A percentile compares a stretch with the other conserved stretches of the same genome.
phyloP scores from a whole-genome alignment of 2,888 invertebrate species.

The Subacronicta megacephala region DNA sequence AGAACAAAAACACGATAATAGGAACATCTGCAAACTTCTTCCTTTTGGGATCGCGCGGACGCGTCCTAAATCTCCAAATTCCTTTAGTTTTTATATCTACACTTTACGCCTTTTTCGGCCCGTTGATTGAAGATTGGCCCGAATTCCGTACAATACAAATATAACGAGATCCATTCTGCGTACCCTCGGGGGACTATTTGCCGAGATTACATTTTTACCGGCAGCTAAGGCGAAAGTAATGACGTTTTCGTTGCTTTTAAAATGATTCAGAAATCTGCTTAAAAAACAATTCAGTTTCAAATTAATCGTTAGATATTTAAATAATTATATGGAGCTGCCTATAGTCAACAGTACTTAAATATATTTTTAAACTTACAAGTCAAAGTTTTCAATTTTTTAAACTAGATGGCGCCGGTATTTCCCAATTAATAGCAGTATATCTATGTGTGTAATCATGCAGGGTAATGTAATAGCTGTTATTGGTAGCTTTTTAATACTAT shows the following conservation, averaged over 20 bases:
- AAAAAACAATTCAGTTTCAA: too few species aligned
- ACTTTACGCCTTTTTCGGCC: conserved; percentile 28
- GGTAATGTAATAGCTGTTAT: too few species aligned
- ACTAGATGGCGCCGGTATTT: too few species aligned
- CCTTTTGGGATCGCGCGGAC: not conserved
- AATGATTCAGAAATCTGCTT: not conserved
- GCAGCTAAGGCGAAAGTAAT: conserved; percentile 60
- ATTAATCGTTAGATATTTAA: too few species aligned
- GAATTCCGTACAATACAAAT: conserved; percentile 37
- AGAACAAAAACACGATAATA: not conserved
- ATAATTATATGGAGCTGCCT: too few species aligned
- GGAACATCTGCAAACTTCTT: not conserved
- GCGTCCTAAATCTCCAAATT: conserved; percentile 6
- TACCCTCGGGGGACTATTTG: conserved; percentile 51
- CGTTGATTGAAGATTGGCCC: conserved; percentile 40
- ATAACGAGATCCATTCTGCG: conserved; percentile 48
- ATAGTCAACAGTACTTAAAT: too few species aligned
- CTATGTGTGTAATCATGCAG: too few species aligned
- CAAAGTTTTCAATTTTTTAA: too few species aligned
- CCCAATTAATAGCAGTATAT: too few species aligned
- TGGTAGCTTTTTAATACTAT: too few species aligned
- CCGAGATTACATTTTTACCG: conserved; percentile 65
- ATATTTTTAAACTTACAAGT: too few species aligned
- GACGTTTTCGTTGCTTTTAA: conserved; percentile 32
- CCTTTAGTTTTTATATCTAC: conserved; percentile 10